Evolutionary conservation across 1,140 invertebrate species (phyloP).

Genomic region (Solen grandis): DNA sequence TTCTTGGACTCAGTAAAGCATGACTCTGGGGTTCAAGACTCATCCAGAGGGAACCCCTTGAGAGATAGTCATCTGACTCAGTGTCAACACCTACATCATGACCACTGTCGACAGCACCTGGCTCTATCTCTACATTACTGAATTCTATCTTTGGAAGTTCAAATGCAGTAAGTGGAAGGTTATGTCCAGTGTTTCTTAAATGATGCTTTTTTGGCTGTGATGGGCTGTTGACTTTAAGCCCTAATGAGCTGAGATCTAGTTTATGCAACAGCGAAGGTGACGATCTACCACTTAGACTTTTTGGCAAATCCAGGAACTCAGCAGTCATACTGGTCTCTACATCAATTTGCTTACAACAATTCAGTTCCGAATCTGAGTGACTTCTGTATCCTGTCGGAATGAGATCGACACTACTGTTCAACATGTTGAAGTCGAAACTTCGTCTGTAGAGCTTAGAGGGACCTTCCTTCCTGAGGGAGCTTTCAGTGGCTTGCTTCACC

Average conservation of each 20-base stretch:
- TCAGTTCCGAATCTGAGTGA: conserved; percentile 38
- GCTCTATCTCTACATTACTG: conserved; percentile 28
- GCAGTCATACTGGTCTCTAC: not conserved
- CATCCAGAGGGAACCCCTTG: not conserved
- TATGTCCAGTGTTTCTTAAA: conserved; percentile 2
- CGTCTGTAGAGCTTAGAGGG: not conserved
- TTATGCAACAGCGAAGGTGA: not conserved
- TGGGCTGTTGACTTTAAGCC: not conserved
- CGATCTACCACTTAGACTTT: not conserved
- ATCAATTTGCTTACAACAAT: not conserved
- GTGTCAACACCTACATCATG: not conserved
- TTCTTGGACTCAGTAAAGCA: conserved; percentile 54
- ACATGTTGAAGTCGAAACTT: conserved; percentile 2
- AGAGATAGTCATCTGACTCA: not conserved
- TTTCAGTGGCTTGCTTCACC: too few relatives aligned
- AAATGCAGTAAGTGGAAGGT: not conserved
- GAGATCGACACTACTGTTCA: not conserved
- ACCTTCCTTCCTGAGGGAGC: too few relatives aligned
- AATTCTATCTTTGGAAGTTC: conserved; percentile 33
- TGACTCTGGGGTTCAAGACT: conserved; percentile 39
- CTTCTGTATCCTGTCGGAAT: conserved; percentile 1
- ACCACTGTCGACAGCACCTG: not conserved
- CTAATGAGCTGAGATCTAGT: not conserved
- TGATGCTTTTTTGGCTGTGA: not conserved
- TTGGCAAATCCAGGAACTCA: conserved; percentile 35